Evolutionary conservation across 1,140 invertebrate genomes (phyloP).

Genomic region (Cepaea nemoralis): DNA sequence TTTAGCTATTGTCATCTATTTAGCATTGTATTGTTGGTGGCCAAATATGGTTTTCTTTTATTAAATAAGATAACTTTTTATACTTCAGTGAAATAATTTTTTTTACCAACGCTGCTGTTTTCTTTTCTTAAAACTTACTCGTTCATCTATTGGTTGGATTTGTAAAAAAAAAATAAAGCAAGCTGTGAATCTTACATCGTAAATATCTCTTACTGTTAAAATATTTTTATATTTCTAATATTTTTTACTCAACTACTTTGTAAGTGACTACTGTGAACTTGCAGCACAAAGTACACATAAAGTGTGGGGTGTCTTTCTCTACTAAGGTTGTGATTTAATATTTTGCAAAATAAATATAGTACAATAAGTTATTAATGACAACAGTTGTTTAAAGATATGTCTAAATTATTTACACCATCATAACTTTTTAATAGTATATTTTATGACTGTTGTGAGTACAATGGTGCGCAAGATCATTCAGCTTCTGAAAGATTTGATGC

Average conservation of each 20-base stretch:
- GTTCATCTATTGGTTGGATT: neutral
- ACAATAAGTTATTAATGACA: constrained; percentile 5
- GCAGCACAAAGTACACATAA: constrained; percentile 4
- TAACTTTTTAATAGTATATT: neutral
- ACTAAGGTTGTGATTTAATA: constrained; percentile 32
- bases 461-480: no score
- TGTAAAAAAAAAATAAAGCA: neutral
- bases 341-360: neutral
- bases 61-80: no score
- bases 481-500: no score
- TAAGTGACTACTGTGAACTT: neutral
- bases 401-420: constrained; percentile 25
- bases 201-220: constrained; percentile 15
- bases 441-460: no score
- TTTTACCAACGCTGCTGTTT: neutral
- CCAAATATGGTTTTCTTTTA: no score
- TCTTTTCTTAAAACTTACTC: neutral
- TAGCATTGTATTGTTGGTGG: no score
- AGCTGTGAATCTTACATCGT: neutral
- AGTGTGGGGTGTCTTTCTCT: constrained; percentile 22
- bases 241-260: neutral
- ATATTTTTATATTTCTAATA: neutral
- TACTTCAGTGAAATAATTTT: no score
- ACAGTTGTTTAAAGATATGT: neutral
- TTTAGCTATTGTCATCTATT: no score